Base-by-base conservation (phyloP, 2,797 vertebrate species). In the Pangasius macronema region DNA sequence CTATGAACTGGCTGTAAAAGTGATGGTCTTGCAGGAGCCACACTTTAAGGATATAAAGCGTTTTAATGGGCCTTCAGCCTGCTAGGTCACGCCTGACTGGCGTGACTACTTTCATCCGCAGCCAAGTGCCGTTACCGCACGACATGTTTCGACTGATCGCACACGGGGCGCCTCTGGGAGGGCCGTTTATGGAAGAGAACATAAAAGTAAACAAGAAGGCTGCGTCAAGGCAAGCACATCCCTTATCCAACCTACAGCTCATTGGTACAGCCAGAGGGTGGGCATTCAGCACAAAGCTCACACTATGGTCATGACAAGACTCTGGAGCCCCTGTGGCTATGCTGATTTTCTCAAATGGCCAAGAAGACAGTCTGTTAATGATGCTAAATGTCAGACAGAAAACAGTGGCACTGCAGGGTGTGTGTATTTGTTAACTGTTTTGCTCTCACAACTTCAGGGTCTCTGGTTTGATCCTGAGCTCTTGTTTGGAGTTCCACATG, bases 41-140 rank as follows among this genome's bases (percentile, higher is more conserved):
- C 49, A 76, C 82, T 86, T 88, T 88, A 59, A 85, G 39, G 72
- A 63, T 82, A 39, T 89, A 86, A 83, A 89, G 77, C 30, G 49
- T 65, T 90, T 90, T 90, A 84, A 91, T 82, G 80, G 88, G 75
- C 84, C 82, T 36, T 79, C 55, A 75, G 87, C 85, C 82, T 87
- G 86, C 61, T 59, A 79, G 87, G 86, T 90, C 87, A 91, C 57
- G 87, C 89, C 90, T 90, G 88, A 86, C 86, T 85, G 82, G 55
- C 82, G 81, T 8, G 10, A 51, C 82, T 53, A 85, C 90, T 91
- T 92, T 92, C 73, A 91, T 91, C 87, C 27, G 24, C 42, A 24
- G 86, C 90, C 89, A 91, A 86, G 86, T 83, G 86, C 85, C 59
- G 85, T 79, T 88, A 85, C 86, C 88, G 72, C 36, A 82, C 85